Evolutionary conservation across 2,797 vertebrate species (phyloP), one percentile per base, ranked within the genome.

Genomic region (Enteromius anoplus): DNA sequence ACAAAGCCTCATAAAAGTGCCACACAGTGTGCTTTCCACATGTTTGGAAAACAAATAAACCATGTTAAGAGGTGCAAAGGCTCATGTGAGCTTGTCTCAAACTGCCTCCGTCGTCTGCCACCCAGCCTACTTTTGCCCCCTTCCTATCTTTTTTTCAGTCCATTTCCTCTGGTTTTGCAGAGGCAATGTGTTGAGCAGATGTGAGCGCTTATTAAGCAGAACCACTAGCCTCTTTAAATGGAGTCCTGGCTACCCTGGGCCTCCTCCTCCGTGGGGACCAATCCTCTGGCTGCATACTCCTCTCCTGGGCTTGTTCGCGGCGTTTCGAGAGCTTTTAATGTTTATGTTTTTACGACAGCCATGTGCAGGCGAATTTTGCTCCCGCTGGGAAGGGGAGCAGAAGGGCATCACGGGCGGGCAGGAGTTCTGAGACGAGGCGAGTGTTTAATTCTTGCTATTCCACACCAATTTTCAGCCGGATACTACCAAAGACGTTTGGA

Each of bases 171-270:
- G 75, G 40, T 78, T 90, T 93, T 89, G 49, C 85, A 89, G 89
- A 65, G 51, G 79, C 89, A 95, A 95, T 94, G 92, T 95, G 94
- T 90, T 92, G 77, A 85, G 89, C 94, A 95, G 94, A 96, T 96
- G 94, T 95, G 93, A 91, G 91, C 85, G 85, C 91, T 93, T 93
- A 94, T 93, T 93, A 94, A 92, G 90, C 82, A 88, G 89, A 91
- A 92, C 92, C 90, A 91, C 88, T 91, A 90, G 86, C 88, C 83
- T 88, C 90, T 92, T 92, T 94, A 92, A 94, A 94, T 88, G 90
- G 90, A 87, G 87, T 82, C 81, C 88, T 92, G 91, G 87, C 91
- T 90, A 90, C 64, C 85, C 90, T 76, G 62, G 10, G 78, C 81
- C 88, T 62, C 65, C 84, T 85, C 88, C 90, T 92, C 90, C 84